These are phyloP conservation scores for Drosophila neonasuta DNA, from an alignment of 2,888 invertebrate species.

Conservation along the genomic window DNA sequence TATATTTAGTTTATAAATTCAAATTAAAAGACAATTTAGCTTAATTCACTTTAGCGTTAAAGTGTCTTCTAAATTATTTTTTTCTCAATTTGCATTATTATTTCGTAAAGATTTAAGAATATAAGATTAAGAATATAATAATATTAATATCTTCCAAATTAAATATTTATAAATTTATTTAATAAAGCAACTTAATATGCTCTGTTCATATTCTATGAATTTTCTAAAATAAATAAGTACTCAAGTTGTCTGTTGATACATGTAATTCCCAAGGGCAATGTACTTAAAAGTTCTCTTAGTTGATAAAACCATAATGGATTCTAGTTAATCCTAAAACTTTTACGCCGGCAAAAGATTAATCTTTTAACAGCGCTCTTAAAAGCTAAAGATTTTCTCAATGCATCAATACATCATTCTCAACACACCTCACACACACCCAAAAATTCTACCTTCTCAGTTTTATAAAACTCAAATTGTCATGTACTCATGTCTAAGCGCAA, in stretches of 20 bases:
- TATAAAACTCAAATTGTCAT: constrained; percentile 10
- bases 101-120: too few species aligned
- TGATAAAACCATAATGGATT: constrained; percentile 8
- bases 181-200: too few species aligned
- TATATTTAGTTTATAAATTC: neutral
- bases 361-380: neutral
- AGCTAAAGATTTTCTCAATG: neutral
- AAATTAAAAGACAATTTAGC: neutral
- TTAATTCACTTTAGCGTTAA: too few species aligned
- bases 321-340: neutral
- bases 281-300: neutral
- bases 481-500: neutral
- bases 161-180: neutral
- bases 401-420: neutral
- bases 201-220: too few species aligned
- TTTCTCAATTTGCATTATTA: too few species aligned
- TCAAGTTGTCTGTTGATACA: neutral
- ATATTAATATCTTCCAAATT: too few species aligned
- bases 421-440: constrained; percentile 6
- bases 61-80: too few species aligned
- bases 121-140: neutral
- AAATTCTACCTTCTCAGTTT: constrained; percentile 1
- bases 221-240: too few species aligned
- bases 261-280: neutral
- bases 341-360: neutral